Percentiles rank a stretch among this genome's conserved stretches.
These are phyloP conservation scores for Alentia gelatinosa DNA, from an alignment of 2,888 invertebrate genomes.

Conservation along the genomic window DNA sequence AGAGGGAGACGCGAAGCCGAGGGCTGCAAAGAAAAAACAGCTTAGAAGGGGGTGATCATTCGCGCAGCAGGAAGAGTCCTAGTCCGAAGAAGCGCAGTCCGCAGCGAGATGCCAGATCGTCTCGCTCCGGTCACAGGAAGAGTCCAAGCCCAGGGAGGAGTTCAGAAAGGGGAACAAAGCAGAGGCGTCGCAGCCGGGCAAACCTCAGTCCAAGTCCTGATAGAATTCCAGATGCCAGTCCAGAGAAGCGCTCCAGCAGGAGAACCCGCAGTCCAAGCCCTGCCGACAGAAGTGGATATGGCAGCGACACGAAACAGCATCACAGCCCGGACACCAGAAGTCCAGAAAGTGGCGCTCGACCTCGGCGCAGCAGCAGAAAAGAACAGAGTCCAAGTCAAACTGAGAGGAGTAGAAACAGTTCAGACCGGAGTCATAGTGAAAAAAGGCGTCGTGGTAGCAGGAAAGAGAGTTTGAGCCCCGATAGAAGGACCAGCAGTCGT, in stretches of 20 bases:
- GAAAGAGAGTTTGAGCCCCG: background rate
- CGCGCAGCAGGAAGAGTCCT: background rate
- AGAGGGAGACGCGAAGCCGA: background rate
- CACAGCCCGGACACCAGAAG: too few species aligned
- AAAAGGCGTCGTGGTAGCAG: background rate
- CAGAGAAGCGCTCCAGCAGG: background rate
- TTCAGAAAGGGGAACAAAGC: background rate
- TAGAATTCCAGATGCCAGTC: background rate
- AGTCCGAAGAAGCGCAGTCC: background rate
- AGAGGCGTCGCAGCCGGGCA: background rate
- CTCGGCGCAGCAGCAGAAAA: background rate
- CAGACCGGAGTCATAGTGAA: background rate
- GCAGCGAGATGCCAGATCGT: background rate
- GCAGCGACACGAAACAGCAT: too few species aligned
- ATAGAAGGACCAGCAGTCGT: background rate
- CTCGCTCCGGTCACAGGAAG: background rate
- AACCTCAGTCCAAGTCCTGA: background rate
- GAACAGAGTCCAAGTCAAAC: background rate
- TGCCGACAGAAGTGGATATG: background rate
- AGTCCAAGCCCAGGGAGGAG: background rate
- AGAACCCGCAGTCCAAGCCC: background rate
- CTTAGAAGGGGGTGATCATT: background rate
- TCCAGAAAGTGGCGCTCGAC: background rate
- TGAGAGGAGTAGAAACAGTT: too few species aligned
- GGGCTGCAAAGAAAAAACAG: background rate